phyloP scores from a whole-genome alignment of 2,113 vertebrate species.

The Physeter macrocephalus region DNA sequence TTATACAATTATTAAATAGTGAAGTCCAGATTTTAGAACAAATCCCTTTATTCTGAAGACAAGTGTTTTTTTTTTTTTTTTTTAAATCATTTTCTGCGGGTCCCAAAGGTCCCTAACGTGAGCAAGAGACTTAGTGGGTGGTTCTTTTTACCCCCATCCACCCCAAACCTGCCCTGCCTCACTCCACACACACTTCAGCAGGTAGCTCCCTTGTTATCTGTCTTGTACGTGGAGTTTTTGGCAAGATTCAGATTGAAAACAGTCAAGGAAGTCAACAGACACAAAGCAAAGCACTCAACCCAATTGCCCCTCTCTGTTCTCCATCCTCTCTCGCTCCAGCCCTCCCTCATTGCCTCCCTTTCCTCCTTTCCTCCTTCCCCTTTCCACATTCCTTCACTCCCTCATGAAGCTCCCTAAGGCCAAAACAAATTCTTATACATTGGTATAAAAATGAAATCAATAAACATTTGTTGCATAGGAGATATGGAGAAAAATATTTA shows the following conservation, averaged over 20 bases:
- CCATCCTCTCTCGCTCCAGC: no score
- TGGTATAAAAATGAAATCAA: neutral
- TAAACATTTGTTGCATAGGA: neutral
- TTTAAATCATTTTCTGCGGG: neutral
- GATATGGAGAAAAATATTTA: neutral
- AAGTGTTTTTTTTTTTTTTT: neutral
- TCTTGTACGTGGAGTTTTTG: neutral
- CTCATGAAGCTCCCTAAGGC: neutral
- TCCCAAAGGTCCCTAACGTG: neutral
- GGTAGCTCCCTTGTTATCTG: neutral
- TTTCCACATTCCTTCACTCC: neutral
- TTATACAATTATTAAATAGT: neutral
- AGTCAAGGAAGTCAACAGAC: neutral
- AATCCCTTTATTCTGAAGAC: neutral
- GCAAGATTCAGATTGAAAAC: neutral
- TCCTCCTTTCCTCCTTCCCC: neutral
- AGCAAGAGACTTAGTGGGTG: neutral
- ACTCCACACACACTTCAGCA: neutral
- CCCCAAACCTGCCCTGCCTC: rapidly evolving
- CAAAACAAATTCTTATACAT: neutral
- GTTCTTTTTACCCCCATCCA: rapidly evolving
- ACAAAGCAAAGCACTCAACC: neutral
- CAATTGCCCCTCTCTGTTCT: neutral
- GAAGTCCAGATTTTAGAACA: neutral
- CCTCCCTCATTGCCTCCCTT: rapidly evolving